These are phyloP conservation scores for Octodonta nipae DNA, from an alignment of 2,888 invertebrate genomes.

Conservation along the genomic window DNA sequence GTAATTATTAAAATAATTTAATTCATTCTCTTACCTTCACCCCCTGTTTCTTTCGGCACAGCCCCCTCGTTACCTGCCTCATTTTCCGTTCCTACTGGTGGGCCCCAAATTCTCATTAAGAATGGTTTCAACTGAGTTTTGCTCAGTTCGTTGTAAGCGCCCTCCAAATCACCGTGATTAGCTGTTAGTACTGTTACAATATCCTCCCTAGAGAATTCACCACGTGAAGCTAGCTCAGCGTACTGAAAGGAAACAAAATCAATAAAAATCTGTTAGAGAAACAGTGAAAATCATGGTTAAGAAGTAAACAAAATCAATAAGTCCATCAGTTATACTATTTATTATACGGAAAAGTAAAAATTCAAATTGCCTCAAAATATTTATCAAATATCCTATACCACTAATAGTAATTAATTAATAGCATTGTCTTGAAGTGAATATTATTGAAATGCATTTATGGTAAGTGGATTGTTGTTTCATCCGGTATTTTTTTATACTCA, in stretches of 20 bases:
- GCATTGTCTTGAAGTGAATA: too few species aligned
- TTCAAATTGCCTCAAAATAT: too few species aligned
- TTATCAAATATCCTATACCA: too few species aligned
- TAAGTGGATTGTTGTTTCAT: too few species aligned
- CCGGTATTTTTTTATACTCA: too few species aligned
- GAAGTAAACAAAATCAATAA: constrained; percentile 4
- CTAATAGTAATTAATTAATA: too few species aligned
- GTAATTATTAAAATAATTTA: too few species aligned
- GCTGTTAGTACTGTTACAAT: constrained; percentile 58
- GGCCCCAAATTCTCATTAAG: constrained; percentile 68
- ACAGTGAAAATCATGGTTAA: background rate
- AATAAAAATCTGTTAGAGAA: too few species aligned
- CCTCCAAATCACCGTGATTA: constrained; percentile 58
- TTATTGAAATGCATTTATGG: too few species aligned
- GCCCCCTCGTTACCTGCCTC: constrained; percentile 41
- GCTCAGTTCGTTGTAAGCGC: constrained; percentile 55
- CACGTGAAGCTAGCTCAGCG: constrained; percentile 47
- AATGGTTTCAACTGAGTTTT: constrained; percentile 66
- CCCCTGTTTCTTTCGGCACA: constrained; percentile 23
- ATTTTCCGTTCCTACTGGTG: constrained; percentile 56
- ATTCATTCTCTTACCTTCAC: constrained; percentile 35
- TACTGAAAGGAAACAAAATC: constrained; percentile 34
- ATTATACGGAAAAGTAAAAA: too few species aligned
- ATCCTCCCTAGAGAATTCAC: constrained; percentile 58
- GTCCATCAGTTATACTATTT: too few species aligned